phyloP scores from a whole-genome alignment of 2,888 invertebrate species.

The Tetranychus piercei region DNA sequence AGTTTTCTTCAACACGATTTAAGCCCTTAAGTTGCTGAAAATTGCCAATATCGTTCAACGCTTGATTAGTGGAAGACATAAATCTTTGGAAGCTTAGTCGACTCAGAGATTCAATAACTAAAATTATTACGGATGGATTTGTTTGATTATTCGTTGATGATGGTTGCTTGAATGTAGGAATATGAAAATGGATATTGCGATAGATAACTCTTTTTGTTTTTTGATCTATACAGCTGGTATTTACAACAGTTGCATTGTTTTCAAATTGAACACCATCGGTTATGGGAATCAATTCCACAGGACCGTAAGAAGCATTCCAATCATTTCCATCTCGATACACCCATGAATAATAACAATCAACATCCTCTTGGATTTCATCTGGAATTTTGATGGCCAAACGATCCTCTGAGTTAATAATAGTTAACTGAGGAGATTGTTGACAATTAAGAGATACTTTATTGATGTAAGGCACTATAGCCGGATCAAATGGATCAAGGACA shows the following conservation, averaged over 20 bases:
- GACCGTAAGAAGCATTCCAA: not conserved
- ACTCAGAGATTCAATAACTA: constrained; percentile 70
- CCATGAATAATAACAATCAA: not conserved
- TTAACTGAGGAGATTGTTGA: not conserved
- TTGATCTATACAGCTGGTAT: not conserved
- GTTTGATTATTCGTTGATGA: not conserved
- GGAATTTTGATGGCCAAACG: not conserved
- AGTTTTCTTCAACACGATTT: constrained; percentile 84
- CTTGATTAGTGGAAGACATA: constrained; percentile 51
- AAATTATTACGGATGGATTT: constrained; percentile 42
- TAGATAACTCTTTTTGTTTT: not conserved
- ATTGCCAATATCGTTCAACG: constrained; percentile 41
- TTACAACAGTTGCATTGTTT: not conserved
- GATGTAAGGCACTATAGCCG: not conserved
- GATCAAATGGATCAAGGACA: constrained; percentile 1
- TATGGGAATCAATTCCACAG: not conserved
- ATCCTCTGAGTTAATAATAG: not conserved
- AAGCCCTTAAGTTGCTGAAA: constrained; percentile 66
- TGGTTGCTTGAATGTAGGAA: not conserved
- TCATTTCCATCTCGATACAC: not conserved
- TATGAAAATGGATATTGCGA: not conserved
- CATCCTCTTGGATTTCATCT: not conserved
- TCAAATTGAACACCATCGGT: not conserved
- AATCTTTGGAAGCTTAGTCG: constrained; percentile 64
- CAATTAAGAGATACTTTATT: not conserved